Evolutionary conservation across 2,797 vertebrate species (phyloP).

Genomic region (Phrynocephalus guinanensis): DNA sequence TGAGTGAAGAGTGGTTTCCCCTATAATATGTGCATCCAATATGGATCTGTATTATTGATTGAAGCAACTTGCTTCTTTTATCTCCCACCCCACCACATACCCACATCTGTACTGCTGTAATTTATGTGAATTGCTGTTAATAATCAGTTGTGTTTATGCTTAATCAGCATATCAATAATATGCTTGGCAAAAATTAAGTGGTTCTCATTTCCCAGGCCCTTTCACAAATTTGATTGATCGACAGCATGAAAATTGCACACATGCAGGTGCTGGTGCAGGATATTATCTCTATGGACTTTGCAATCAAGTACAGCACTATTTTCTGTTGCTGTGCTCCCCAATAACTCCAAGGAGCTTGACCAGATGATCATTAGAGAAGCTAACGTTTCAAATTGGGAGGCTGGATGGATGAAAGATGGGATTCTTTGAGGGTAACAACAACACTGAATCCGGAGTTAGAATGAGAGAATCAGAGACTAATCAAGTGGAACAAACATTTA

Average conservation of each 20-base stretch:
- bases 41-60: conserved; percentile 60
- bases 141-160: conserved; percentile 71
- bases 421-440: conserved; percentile 64
- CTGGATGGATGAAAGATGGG: conserved; percentile 12
- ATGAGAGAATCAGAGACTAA: conserved; percentile 38
- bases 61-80: conserved; percentile 60
- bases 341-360: conserved; percentile 62
- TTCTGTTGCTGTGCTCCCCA: conserved; percentile 42
- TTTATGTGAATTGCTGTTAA: conserved; percentile 68
- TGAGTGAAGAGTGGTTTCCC: conserved; percentile 46
- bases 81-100: conserved; percentile 34
- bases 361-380: conserved; percentile 38
- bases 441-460: conserved; percentile 50
- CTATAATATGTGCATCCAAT: conserved; percentile 53
- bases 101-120: conserved; percentile 67
- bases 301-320: conserved; percentile 63
- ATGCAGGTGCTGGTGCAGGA: conserved; percentile 67
- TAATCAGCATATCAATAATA: conserved; percentile 71
- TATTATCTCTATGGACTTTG: conserved; percentile 60
- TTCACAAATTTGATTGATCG: conserved; percentile 63
- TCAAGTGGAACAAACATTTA: conserved; percentile 38
- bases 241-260: conserved; percentile 65
- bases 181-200: conserved; percentile 58
- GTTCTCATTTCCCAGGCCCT: conserved; percentile 62
- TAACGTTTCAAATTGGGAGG: conserved; percentile 43